Conservation (phyloP, 2,888 invertebrate genomes). For the Chymomyza amoena region DNA sequence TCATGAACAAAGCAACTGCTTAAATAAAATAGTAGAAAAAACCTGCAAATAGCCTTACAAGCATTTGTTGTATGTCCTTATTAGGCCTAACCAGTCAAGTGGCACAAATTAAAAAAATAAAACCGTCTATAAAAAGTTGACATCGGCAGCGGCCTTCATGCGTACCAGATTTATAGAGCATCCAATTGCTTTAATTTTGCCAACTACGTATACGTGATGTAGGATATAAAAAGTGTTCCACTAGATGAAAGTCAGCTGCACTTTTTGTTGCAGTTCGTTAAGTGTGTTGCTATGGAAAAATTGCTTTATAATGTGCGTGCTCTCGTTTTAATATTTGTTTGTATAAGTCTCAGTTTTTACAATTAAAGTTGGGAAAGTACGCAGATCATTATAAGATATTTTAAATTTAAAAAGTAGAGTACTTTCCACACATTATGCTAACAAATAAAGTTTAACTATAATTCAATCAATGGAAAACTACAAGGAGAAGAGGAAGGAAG, state of each 20-base stretch:
- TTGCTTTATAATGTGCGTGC: conserved; percentile 68
- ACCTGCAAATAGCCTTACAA: not conserved
- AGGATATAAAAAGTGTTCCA: not conserved
- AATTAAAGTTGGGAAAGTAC: conserved; percentile 53
- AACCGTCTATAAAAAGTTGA: conserved; percentile 33
- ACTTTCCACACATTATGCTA: too few species aligned
- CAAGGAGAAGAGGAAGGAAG: too few species aligned
- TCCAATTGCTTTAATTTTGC: conserved; percentile 1
- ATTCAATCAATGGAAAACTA: too few species aligned
- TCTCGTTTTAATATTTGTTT: conserved; percentile 52
- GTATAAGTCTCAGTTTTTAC: conserved; percentile 42
- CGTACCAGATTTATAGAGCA: not conserved
- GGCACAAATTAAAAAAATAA: conserved; percentile 17
- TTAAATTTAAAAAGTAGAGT: too few species aligned
- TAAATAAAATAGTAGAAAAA: not conserved
- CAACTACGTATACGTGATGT: not conserved
- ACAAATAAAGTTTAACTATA: too few species aligned
- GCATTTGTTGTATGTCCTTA: not conserved
- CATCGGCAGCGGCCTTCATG: conserved; percentile 20
- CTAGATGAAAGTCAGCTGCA: conserved; percentile 48
- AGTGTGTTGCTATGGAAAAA: conserved; percentile 42
- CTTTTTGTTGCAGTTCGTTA: conserved; percentile 21
- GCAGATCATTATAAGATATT: not conserved
- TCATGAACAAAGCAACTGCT: not conserved
- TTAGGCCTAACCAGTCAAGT: not conserved